Conservation (phyloP, 2,888 invertebrate genomes). For the Callyntrura sp. region DNA sequence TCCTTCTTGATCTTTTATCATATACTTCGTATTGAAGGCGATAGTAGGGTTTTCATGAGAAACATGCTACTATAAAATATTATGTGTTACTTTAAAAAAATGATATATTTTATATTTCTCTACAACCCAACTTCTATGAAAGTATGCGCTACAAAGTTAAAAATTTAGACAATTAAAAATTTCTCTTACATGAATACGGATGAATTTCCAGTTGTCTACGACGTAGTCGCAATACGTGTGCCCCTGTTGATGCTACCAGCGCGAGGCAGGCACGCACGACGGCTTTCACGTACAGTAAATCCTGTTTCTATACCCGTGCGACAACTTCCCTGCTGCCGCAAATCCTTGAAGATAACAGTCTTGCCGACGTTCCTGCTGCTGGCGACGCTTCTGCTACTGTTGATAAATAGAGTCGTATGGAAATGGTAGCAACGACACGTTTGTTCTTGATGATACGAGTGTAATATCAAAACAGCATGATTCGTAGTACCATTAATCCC, state of each 20-base stretch:
- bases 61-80: too few species aligned
- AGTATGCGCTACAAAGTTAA: not conserved
- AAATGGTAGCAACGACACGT: not conserved
- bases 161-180: not conserved
- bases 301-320: slow-evolving; percentile 53
- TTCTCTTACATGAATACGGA: not conserved
- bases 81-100: too few species aligned
- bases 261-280: not conserved
- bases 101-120: too few species aligned
- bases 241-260: not conserved
- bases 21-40: not conserved
- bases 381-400: not conserved
- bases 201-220: not conserved
- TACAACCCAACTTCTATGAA: too few species aligned
- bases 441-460: not conserved
- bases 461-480: not conserved
- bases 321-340: slow-evolving; percentile 40
- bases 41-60: not conserved
- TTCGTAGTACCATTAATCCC: too few species aligned
- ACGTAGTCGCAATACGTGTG: slow-evolving; percentile 18
- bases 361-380: too few species aligned
- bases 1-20: too few species aligned
- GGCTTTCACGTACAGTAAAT: slow-evolving; percentile 11
- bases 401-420: slow-evolving; percentile 6
- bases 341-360: not conserved